phyloP scores from a whole-genome alignment of 1,140 invertebrate species.

The Lordiphosa stackelbergi region DNA sequence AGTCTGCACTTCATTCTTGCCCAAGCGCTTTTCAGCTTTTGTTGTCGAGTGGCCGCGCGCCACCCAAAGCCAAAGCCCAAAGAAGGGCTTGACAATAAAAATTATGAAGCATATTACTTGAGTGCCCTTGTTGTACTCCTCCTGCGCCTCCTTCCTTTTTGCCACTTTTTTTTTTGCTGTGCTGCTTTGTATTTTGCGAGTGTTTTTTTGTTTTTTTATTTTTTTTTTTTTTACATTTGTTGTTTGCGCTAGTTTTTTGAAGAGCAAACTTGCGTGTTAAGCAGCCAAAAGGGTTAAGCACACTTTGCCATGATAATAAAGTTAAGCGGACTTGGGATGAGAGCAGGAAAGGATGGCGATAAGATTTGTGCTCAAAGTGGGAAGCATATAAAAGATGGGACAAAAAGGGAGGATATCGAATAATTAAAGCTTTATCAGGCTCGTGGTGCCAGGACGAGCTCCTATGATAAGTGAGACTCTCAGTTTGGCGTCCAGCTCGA shows the following conservation, averaged over 20 bases:
- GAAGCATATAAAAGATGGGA: background rate
- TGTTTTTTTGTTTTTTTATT: constrained; percentile 3
- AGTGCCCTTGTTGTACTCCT: constrained; percentile 42
- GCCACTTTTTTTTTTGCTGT: constrained; percentile 42
- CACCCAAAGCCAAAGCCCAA: constrained; percentile 29
- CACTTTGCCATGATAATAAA: constrained; percentile 39
- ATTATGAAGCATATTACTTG: constrained; percentile 60
- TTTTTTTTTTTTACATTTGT: constrained; percentile 11
- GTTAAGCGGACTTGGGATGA: constrained; percentile 6
- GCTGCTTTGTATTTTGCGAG: constrained; percentile 10
- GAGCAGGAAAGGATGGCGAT: background rate
- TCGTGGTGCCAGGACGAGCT: too few relatives aligned
- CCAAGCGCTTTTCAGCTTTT: constrained; percentile 53
- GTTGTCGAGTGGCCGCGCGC: constrained; percentile 41
- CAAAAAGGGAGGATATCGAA: too few relatives aligned
- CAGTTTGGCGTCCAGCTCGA: too few relatives aligned
- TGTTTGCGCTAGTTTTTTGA: constrained; percentile 46
- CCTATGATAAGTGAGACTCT: too few relatives aligned
- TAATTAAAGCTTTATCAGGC: too few relatives aligned
- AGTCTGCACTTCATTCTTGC: constrained; percentile 39
- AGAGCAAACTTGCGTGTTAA: constrained; percentile 45
- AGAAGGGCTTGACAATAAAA: constrained; percentile 56
- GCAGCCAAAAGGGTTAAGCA: constrained; percentile 45
- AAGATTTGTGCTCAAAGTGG: background rate
- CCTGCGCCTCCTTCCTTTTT: constrained; percentile 24